Percentiles rank a stretch among this genome's conserved stretches.
Conservation (phyloP, 2,888 invertebrate species). For the Acanthosepion pharaonis region DNA sequence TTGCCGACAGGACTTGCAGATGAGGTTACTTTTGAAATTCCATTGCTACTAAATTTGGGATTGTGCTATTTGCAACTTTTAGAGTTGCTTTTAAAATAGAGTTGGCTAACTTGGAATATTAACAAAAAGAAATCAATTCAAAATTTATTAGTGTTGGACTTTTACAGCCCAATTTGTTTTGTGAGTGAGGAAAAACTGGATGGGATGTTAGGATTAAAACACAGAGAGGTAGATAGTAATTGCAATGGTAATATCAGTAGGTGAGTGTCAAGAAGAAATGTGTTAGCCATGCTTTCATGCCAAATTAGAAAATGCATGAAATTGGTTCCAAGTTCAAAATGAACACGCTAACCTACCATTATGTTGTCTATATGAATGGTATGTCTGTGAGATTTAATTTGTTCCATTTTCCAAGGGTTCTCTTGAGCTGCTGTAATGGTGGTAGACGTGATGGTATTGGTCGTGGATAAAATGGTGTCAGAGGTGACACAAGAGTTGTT, state of each 20-base stretch:
- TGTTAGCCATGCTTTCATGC: constrained; percentile 33
- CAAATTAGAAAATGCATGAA: neutral
- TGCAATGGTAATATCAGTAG: neutral
- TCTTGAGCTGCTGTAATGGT: neutral
- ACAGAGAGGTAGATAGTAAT: neutral
- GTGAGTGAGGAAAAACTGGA: neutral
- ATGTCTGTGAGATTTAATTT: neutral
- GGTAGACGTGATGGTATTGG: neutral
- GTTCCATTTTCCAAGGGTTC: neutral
- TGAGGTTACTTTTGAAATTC: too few species aligned
- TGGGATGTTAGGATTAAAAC: neutral
- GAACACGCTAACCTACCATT: neutral
- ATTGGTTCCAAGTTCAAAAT: neutral
- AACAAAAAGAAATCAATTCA: too few species aligned
- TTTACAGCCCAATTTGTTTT: neutral
- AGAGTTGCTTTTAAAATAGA: too few species aligned
- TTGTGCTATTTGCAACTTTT: too few species aligned
- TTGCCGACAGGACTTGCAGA: too few species aligned
- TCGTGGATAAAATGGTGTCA: neutral
- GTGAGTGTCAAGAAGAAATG: neutral
- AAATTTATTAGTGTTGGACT: too few species aligned
- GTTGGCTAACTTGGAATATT: too few species aligned
- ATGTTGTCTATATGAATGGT: neutral
- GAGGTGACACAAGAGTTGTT: neutral
- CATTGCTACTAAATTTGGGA: too few species aligned